Evolutionary conservation across 2,888 invertebrate genomes (phyloP), one percentile per base, ranked within the genome.

Genomic region (Polydrusus tereticollis): DNA sequence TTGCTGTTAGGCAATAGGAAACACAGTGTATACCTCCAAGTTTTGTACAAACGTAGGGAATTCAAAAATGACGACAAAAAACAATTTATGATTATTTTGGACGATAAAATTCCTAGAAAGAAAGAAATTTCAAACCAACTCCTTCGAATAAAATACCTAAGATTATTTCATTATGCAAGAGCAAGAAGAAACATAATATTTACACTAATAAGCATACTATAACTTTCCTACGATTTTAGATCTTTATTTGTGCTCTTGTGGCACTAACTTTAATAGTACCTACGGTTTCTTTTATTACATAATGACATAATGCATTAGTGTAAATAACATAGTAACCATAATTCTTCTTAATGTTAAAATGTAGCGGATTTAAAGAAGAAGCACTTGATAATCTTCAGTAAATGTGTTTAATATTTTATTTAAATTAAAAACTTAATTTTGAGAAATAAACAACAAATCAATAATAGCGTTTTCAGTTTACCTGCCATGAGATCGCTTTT

Each of bases 121-220:
- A 55, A 69, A 45, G 65, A 70, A 58, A 70, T 59, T 58, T 70
- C 21, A 5, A 63, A 41, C 45, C 7, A 63, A 63, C 57, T 55
- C 23, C 14, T 50, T 45, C 52, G 38, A 68, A 68, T n/a, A n/a
- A n/a, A n/a, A n/a, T n/a, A n/a, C n/a, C n/a, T n/a, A n/a, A n/a
- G n/a, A n/a, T 47, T 67, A 60, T 60, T 68, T 68, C 50, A 50
- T 58, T 66, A 41, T 45, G 21, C 20, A 50, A 5, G n/a, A n/a
- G n/a, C n/a, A n/a, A 21, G 52, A 12, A 60, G 36, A 68, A 26
- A 60, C 43, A 20, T 65, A 59, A 59, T 58, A 59, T 50, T 8
- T 18, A 60, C 50, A 50, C 29, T 65, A 59, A 60, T 58, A 60
- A 68, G n/a, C 26, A 60, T 60, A 38, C 36, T 64, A 67, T 43